Percentiles rank a stretch among this genome's conserved stretches.
Conservation (phyloP, 2,113 vertebrate species). For the Peucedramus taeniatus region DNA sequence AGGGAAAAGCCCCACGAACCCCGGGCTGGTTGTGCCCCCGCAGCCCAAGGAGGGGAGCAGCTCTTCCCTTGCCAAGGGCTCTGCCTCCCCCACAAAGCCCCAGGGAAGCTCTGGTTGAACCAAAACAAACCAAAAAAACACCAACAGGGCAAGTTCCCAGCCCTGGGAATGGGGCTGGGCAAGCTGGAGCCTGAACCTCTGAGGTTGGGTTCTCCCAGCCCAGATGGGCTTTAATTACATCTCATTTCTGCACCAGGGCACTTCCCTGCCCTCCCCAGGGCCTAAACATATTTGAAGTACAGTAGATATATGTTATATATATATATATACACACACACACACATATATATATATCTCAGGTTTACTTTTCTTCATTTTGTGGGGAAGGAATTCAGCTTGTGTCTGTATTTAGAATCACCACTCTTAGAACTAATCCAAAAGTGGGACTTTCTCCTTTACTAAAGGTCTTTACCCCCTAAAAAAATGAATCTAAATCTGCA, state of each 20-base stretch:
- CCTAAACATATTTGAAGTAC: background rate
- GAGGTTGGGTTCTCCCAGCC: accelerated
- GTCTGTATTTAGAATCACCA: background rate
- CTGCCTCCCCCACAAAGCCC: background rate
- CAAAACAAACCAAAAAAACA: background rate
- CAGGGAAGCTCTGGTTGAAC: background rate
- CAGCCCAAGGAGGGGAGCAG: background rate
- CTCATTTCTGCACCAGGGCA: background rate
- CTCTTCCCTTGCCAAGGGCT: background rate
- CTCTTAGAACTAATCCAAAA: background rate
- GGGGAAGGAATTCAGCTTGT: background rate
- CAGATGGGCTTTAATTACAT: background rate
- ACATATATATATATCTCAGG: background rate
- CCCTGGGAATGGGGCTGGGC: background rate
- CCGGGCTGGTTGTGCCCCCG: accelerated
- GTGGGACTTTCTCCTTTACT: background rate
- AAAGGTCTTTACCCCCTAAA: background rate
- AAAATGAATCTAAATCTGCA: background rate
- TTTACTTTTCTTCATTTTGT: background rate
- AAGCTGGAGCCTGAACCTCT: background rate
- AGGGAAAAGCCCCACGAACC: background rate
- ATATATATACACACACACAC: background rate
- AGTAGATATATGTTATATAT: background rate
- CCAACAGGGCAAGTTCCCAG: background rate
- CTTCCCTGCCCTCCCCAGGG: background rate